These are phyloP conservation scores for Harpegnathos saltator DNA, from an alignment of 1,140 invertebrate genomes.

Conservation along the genomic window DNA sequence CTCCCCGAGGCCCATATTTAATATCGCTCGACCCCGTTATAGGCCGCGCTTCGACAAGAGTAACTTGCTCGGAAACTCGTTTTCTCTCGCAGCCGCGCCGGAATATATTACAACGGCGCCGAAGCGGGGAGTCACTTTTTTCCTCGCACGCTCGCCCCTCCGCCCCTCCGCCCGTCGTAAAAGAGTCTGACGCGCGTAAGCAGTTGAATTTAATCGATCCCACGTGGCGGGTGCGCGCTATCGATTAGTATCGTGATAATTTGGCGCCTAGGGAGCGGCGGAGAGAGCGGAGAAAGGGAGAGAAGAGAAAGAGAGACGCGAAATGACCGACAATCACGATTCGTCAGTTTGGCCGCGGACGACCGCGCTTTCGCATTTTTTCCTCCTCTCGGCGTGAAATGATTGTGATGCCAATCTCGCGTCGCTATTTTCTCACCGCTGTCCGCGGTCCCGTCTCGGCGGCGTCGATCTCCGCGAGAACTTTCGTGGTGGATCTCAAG, in stretches of 20 bases:
- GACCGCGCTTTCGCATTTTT: no score
- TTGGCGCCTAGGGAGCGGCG: neutral
- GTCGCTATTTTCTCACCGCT: slow-evolving; percentile 9
- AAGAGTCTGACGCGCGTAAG: neutral
- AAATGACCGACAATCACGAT: neutral
- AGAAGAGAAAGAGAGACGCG: neutral
- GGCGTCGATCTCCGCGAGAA: slow-evolving; percentile 32
- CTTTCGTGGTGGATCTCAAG: slow-evolving; percentile 62
- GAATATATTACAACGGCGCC: slow-evolving; percentile 11
- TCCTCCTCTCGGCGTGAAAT: no score
- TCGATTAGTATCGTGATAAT: slow-evolving; percentile 62
- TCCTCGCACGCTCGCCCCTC: neutral
- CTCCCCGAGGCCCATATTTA: slow-evolving; percentile 68
- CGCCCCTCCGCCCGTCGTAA: no score
- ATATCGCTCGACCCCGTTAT: slow-evolving; percentile 67
- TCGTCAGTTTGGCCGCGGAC: no score
- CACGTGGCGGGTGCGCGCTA: slow-evolving; percentile 33
- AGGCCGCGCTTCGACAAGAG: slow-evolving; percentile 54
- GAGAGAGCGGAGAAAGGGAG: no score
- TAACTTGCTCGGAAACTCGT: slow-evolving; percentile 49
- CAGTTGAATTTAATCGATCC: slow-evolving; percentile 51
- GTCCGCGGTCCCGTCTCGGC: neutral
- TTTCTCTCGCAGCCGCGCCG: slow-evolving; percentile 23
- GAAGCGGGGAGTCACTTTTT: slow-evolving; percentile 31
- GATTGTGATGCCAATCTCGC: no score